Evolutionary conservation across 2,888 invertebrate genomes (phyloP).

Genomic region (Frankliniella intonsa): DNA sequence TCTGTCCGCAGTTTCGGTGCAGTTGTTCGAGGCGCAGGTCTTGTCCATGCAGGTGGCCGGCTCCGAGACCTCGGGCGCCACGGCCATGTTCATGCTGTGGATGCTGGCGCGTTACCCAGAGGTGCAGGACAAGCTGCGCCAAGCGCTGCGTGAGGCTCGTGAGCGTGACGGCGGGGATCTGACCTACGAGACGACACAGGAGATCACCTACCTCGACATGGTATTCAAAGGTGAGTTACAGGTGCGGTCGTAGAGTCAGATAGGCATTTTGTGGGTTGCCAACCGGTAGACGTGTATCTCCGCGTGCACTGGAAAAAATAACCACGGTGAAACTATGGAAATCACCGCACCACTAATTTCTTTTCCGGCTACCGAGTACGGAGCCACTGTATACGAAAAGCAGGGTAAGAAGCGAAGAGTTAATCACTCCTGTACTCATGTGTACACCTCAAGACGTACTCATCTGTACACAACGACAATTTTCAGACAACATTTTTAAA

Average conservation of each 20-base stretch:
- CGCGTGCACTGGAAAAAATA: no score
- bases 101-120: background rate
- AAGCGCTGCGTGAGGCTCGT: background rate
- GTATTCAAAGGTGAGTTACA: background rate
- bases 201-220: background rate
- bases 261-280: no score
- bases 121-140: background rate
- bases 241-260: background rate
- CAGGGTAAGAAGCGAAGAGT: no score
- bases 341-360: no score
- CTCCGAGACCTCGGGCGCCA: background rate
- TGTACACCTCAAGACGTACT: no score
- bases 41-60: constrained; percentile 5
- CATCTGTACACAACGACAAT: no score
- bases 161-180: background rate
- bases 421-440: no score
- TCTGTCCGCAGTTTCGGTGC: background rate
- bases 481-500: no score
- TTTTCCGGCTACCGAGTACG: no score
- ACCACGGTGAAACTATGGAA: no score
- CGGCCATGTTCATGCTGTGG: background rate
- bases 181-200: background rate
- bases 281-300: no score
- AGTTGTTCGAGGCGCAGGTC: background rate
- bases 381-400: no score